Conservation (phyloP, 2,797 vertebrate genomes). For the Sebastes minor region DNA sequence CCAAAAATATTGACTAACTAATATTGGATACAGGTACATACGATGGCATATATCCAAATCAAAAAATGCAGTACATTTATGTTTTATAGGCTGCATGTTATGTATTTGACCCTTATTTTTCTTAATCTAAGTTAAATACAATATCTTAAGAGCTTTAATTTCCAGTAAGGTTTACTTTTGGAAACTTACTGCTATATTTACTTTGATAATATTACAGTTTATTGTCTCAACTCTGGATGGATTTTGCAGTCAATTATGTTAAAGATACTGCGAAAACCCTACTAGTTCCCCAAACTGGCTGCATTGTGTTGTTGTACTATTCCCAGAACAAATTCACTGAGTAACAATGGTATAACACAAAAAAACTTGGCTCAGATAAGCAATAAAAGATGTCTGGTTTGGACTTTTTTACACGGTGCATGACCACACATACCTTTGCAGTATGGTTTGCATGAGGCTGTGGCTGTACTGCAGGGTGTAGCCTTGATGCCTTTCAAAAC, state of each 20-base stretch:
- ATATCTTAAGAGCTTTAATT: background rate
- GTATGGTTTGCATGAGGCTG: conserved; percentile 33
- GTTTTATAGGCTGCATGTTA: background rate
- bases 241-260: background rate
- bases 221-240: background rate
- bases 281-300: background rate
- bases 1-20: background rate
- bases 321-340: background rate
- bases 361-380: conserved; percentile 2
- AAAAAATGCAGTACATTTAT: background rate
- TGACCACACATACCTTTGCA: conserved; percentile 51
- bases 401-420: background rate
- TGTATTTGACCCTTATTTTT: background rate
- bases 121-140: background rate
- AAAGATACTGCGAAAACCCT: background rate
- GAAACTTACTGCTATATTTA: background rate
- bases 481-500: conserved; percentile 31
- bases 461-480: conserved; percentile 21
- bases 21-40: background rate
- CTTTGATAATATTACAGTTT: background rate
- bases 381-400: conserved; percentile 5
- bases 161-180: background rate
- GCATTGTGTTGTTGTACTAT: background rate
- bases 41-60: background rate
- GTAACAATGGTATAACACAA: conserved; percentile 14